These are phyloP conservation scores for Grallaria varia DNA, from an alignment of 2,113 vertebrate genomes.

Conservation along the genomic window DNA sequence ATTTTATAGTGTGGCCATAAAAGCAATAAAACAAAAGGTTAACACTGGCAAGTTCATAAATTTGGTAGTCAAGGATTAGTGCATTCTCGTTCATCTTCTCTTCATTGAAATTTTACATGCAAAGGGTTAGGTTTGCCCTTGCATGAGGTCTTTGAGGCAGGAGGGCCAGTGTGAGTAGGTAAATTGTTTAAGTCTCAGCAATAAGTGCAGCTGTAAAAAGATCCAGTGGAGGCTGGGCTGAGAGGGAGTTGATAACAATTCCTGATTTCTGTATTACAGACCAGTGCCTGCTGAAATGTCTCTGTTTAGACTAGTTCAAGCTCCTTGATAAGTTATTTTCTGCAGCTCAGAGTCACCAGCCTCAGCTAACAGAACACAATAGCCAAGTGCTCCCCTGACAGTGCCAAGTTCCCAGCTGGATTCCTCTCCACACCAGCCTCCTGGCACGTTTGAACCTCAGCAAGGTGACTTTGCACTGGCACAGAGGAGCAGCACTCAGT, in stretches of 20 bases:
- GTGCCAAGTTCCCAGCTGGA: not conserved
- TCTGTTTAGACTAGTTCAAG: not conserved
- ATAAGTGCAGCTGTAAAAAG: not conserved
- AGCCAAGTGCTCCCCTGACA: not conserved
- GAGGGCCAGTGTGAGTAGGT: not conserved
- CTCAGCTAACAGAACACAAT: not conserved
- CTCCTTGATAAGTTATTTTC: not conserved
- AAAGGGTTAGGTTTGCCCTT: not conserved
- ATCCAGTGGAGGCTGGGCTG: not conserved
- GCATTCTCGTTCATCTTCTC: not conserved
- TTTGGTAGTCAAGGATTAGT: not conserved
- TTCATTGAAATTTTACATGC: not conserved
- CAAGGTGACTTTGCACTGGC: not conserved
- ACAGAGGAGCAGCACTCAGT: not conserved
- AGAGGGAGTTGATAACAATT: not conserved
- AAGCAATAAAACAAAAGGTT: constrained; percentile 53
- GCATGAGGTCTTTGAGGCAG: not conserved
- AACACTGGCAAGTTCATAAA: constrained; percentile 37
- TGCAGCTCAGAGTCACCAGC: not conserved
- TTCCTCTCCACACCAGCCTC: not conserved
- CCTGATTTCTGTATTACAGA: not conserved
- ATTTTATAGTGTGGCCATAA: not conserved
- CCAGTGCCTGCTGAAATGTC: not conserved
- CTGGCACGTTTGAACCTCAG: not conserved
- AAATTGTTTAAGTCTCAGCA: not conserved